Evolutionary conservation across 2,113 vertebrate species (phyloP).

Genomic region (Empidonax traillii): DNA sequence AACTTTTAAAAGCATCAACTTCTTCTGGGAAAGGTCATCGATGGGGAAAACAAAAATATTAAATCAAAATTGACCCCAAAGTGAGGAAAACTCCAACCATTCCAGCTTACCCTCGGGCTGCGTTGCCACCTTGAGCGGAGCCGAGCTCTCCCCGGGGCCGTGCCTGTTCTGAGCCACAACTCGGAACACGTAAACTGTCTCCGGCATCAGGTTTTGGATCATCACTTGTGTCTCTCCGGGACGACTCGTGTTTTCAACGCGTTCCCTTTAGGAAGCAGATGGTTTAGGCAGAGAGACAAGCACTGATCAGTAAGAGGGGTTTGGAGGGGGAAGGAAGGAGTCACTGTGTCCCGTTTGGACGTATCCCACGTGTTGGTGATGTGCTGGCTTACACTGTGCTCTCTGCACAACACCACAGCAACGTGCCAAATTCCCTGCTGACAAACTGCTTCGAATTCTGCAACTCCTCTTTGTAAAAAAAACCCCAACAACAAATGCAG

Average conservation of each 20-base stretch:
- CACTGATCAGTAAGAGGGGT: not conserved
- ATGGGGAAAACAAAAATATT: not conserved
- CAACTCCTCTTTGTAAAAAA: not conserved
- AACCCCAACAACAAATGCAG: accelerated
- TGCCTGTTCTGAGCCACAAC: constrained; percentile 91
- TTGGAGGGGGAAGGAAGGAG: not conserved
- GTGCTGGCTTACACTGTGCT: not conserved
- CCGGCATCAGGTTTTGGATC: constrained; percentile 95
- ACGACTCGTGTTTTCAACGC: constrained; percentile 89
- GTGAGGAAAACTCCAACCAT: not conserved
- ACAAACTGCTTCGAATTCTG: not conserved
- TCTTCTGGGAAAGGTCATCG: not conserved
- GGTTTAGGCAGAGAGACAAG: not conserved
- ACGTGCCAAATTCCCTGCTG: not conserved
- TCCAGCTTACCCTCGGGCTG: constrained; percentile 89
- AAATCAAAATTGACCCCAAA: accelerated
- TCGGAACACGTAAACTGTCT: constrained; percentile 90
- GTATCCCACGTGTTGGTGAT: accelerated
- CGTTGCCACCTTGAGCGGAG: constrained; percentile 87
- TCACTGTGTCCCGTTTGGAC: accelerated
- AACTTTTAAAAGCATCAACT: not conserved
- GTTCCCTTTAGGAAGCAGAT: constrained; percentile 80
- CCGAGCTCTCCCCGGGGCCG: constrained; percentile 89
- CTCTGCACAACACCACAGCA: not conserved
- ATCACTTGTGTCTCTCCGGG: constrained; percentile 94